Conservation (phyloP, 1,140 invertebrate species). For the Arion vulgaris region DNA sequence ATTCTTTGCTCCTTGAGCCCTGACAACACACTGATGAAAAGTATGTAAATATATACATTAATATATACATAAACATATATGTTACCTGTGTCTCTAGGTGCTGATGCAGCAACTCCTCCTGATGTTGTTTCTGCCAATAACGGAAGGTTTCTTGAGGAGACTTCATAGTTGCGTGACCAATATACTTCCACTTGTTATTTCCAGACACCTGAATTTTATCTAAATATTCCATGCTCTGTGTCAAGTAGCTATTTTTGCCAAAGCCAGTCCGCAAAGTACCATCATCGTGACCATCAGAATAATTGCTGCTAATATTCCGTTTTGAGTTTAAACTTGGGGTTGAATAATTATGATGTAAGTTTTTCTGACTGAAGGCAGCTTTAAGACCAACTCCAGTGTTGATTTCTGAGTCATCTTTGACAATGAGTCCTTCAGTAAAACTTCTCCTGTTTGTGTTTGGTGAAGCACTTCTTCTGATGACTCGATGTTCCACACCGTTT, state of each 20-base stretch:
- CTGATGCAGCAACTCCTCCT: constrained; percentile 48
- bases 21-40: too few relatives aligned
- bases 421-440: constrained; percentile 17
- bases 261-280: not conserved
- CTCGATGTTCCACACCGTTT: constrained; percentile 18
- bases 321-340: not conserved
- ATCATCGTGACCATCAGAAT: not conserved
- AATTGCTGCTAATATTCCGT: not conserved
- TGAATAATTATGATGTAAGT: constrained; percentile 20
- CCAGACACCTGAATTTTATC: not conserved
- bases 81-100: constrained; percentile 48
- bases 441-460: constrained; percentile 28
- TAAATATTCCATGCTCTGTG: not conserved
- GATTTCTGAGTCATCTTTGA: not conserved
- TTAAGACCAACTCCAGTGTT: not conserved
- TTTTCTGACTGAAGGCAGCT: constrained; percentile 9
- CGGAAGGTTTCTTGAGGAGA: constrained; percentile 40
- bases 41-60: too few relatives aligned
- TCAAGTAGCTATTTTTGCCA: too few relatives aligned
- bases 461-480: constrained; percentile 13
- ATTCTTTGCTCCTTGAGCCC: too few relatives aligned
- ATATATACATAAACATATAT: too few relatives aligned
- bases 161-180: constrained; percentile 8
- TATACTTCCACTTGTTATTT: constrained; percentile 24
- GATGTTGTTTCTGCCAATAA: constrained; percentile 57